Evolutionary conservation across 2,113 vertebrate genomes (phyloP), one percentile per base, ranked within the genome.

Genomic region (Archilochus colubris): DNA sequence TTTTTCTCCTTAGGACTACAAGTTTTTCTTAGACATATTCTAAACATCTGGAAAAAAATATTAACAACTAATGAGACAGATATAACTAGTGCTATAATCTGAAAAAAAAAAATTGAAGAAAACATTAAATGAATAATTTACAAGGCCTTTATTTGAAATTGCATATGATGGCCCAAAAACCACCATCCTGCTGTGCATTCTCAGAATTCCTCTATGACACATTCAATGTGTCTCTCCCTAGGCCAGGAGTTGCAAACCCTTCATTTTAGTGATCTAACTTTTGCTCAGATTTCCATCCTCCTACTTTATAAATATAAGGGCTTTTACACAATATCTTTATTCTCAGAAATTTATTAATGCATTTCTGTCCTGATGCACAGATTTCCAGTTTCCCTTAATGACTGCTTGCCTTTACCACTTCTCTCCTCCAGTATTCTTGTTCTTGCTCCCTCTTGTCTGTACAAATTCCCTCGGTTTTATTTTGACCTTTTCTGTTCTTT

Each of bases 401-500:
- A 72, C 40, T 76, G 40, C 22, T 9, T 46, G 27, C n/a, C 59
- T 87, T 73, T 87, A 24, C 40, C 55, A 76, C 1, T 24, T n/a
- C 27, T 17, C 27, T 33, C 18, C 43, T 92, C 31, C 25, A 63
- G 0, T 0, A 0, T 73, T 92, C 64, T 78, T 81, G 43, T 44
- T 68, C 31, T 78, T 86, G 64, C 48, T 83, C 25, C 5, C 12
- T 77, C 38, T 88, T 59, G 77, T 70, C 63, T 69, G 4, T 62
- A 38, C 19, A 50, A 80, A 46, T 59, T 89, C 59, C 43, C 38
- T 9, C 55, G 55, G 51, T 51, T 74, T 40, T 51, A 81, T 48
- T 89, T 90, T 53, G 43, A 73, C 92, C 88, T 93, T 92, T 95
- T 28, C 48, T 90, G 15, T 94, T 82, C 88, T 86, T 92, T 72